Conservation (phyloP, 2,888 invertebrate genomes). For the Tenthredo scrophulariae region DNA sequence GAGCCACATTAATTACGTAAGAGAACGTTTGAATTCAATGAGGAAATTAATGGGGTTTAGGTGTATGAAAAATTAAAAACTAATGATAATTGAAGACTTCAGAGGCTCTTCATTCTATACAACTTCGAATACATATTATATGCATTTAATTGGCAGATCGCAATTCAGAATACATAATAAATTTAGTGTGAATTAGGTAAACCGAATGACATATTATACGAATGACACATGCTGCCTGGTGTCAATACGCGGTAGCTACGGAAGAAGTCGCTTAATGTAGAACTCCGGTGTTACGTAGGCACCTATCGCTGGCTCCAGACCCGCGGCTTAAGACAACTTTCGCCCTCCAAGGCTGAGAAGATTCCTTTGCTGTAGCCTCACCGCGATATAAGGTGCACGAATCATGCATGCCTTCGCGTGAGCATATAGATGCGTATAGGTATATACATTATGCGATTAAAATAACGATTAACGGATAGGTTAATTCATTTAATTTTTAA, state of each 20-base stretch:
- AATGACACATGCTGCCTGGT: conserved; percentile 3
- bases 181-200: neutral
- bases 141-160: neutral
- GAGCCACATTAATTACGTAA: neutral
- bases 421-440: neutral
- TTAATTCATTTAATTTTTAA: neutral
- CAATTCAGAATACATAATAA: neutral
- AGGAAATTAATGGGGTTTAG: neutral
- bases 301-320: neutral
- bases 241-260: conserved; percentile 20
- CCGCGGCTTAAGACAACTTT: conserved; percentile 70
- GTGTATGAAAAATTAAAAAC: neutral
- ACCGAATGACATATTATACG: neutral
- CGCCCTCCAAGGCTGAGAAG: conserved; percentile 76
- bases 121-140: too few species aligned
- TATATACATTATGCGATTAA: neutral
- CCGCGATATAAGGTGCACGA: conserved; percentile 58
- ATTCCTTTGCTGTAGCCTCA: conserved; percentile 67
- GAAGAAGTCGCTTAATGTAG: conserved; percentile 38
- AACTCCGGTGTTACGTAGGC: conserved; percentile 44
- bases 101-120: neutral
- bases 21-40: neutral
- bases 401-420: conserved; percentile 42
- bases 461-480: neutral
- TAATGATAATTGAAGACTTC: neutral